These are phyloP conservation scores for Holocentrus rufus DNA, from an alignment of 2,797 vertebrate genomes.

Conservation along the genomic window DNA sequence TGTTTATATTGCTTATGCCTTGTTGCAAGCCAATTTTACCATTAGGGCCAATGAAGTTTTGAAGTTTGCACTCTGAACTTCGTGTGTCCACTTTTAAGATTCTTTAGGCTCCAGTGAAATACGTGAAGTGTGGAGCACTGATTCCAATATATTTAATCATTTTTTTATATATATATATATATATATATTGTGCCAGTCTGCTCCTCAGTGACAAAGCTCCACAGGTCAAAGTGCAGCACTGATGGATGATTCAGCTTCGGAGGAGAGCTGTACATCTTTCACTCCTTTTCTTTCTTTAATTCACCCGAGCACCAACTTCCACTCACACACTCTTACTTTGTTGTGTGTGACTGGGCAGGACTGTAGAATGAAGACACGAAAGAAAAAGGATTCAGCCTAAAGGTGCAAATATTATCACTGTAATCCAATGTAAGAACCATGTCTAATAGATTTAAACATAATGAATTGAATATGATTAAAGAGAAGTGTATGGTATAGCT, in stretches of 20 bases:
- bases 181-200: background rate
- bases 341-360: no score
- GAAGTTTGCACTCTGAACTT: background rate
- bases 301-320: background rate
- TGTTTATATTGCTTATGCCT: background rate
- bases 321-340: background rate
- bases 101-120: background rate
- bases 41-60: background rate
- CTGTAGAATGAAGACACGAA: no score
- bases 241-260: background rate
- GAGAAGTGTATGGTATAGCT: no score
- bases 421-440: no score
- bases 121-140: background rate
- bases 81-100: background rate
- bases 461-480: no score
- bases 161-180: no score
- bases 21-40: background rate
- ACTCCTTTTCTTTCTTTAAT: background rate
- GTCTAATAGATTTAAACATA: no score
- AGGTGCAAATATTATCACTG: no score
- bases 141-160: background rate
- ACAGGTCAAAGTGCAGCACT: background rate
- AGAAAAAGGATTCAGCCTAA: no score
- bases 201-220: background rate
- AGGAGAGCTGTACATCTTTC: background rate